These are phyloP conservation scores for Bettongia penicillata DNA, from an alignment of 2,113 vertebrate species.

Conservation along the genomic window DNA sequence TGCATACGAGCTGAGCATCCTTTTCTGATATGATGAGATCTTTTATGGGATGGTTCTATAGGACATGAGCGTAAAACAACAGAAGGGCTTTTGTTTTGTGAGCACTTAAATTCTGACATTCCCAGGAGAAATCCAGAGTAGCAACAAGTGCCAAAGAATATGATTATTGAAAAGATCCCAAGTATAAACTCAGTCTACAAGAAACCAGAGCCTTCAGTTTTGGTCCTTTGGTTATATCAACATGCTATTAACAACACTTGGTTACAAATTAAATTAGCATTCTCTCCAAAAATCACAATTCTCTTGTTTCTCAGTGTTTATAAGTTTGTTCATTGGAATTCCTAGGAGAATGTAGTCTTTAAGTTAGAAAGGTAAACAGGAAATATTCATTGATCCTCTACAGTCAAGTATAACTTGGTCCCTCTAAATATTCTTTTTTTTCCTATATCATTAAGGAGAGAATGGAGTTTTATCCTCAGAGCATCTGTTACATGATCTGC, in stretches of 20 bases:
- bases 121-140: not conserved
- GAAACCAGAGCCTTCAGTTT: not conserved
- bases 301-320: slow-evolving; percentile 1
- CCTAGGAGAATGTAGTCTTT: not conserved
- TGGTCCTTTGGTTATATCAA: not conserved
- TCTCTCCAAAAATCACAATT: slow-evolving; percentile 3
- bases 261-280: not conserved
- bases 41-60: not conserved
- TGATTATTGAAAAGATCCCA: not conserved
- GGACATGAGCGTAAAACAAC: not conserved
- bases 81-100: not conserved
- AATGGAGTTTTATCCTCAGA: not conserved
- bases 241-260: not conserved
- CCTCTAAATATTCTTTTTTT: not conserved
- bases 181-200: not conserved
- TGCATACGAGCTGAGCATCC: not conserved
- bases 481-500: not conserved
- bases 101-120: not conserved
- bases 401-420: not conserved
- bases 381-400: slow-evolving; percentile 1
- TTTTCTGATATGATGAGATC: not conserved
- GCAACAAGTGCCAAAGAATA: not conserved
- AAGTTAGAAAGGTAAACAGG: slow-evolving; percentile 10
- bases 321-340: not conserved
- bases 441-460: not conserved